Percentiles rank a stretch among this genome's conserved stretches.
phyloP scores from a whole-genome alignment of 2,888 invertebrate genomes.

The Gryllus longicercus region DNA sequence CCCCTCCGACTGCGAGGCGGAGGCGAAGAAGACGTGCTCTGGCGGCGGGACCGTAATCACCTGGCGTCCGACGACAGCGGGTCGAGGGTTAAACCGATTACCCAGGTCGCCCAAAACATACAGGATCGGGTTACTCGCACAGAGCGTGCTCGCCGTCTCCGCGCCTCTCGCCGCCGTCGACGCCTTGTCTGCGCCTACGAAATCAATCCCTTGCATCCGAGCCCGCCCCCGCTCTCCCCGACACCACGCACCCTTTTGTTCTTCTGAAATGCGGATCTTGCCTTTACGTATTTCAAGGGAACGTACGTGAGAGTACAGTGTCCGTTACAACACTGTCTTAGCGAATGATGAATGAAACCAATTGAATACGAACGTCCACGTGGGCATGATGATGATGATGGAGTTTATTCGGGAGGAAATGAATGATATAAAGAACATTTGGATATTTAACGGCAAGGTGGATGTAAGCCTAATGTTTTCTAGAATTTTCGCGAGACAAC shows the following conservation, averaged over 20 bases:
- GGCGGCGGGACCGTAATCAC: neutral
- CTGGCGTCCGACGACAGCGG: neutral
- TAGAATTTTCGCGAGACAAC: no score
- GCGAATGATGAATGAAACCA: no score
- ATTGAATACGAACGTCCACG: no score
- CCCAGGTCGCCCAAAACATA: slow-evolving; percentile 17
- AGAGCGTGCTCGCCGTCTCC: neutral
- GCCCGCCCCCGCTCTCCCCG: neutral
- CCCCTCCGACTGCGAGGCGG: neutral
- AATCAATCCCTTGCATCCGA: neutral
- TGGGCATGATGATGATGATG: no score
- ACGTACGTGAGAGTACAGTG: no score
- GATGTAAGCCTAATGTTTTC: no score
- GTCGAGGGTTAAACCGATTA: slow-evolving; percentile 17
- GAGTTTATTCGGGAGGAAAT: no score
- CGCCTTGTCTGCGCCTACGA: neutral
- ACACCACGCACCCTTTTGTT: neutral
- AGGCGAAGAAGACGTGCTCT: slow-evolving; percentile 17
- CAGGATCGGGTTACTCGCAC: neutral
- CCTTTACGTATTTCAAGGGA: no score
- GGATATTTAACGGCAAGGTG: no score
- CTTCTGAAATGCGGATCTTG: no score
- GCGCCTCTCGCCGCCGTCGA: neutral
- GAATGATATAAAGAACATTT: no score
- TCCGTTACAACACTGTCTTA: no score